Base-by-base conservation (phyloP, 2,113 vertebrate species). In the Astatoreochromis straeleni region DNA sequence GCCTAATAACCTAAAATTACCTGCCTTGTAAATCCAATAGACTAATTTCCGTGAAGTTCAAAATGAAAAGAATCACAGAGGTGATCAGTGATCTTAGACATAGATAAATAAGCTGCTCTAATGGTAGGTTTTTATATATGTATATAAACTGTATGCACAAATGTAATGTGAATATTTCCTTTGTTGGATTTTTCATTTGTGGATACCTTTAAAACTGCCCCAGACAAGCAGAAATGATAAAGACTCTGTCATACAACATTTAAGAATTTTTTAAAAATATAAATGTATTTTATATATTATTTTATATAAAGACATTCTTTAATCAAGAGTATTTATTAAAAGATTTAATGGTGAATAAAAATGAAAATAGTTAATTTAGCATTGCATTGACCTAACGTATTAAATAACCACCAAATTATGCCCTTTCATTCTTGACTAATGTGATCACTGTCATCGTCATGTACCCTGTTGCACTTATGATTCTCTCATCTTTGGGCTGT, bases 1-100 rank as follows among this genome's bases (percentile, higher is more conserved):
- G 16, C 45, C 26, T 49, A 49, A 47, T n/a, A 31, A 78, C 16
- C 42, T 51, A 31, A 51, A 19, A 78, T 78, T 8, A 78, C 10
- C 9, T 31, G 26, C 6, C 0, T n/a, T 17, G 14, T 73, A 47
- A 75, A 29, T 51, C 2, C 24, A 47, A 13, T n/a, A 29, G 42
- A 78, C 24, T 49, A 7, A 31, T 49, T 49, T 47, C 4, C 0
- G 0, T 47, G 16, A 19, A n/a, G 45, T 19, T 78, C 45, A 31
- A 49, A 51, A 78, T 1, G 16, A 11, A 78, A 29, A 9, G 10
- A 31, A 49, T 13, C 9, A 12, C 16, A n/a, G 16, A 78, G 9
- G 10, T 78, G 6, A 78, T 31, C 70, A 78, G 24, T n/a, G 3
- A 49, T 51, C 26, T 51, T 31, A 49, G 17, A 78, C 19, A 29